phyloP scores from a whole-genome alignment of 1,140 invertebrate species.

The Pygmarrhopalites habei region DNA sequence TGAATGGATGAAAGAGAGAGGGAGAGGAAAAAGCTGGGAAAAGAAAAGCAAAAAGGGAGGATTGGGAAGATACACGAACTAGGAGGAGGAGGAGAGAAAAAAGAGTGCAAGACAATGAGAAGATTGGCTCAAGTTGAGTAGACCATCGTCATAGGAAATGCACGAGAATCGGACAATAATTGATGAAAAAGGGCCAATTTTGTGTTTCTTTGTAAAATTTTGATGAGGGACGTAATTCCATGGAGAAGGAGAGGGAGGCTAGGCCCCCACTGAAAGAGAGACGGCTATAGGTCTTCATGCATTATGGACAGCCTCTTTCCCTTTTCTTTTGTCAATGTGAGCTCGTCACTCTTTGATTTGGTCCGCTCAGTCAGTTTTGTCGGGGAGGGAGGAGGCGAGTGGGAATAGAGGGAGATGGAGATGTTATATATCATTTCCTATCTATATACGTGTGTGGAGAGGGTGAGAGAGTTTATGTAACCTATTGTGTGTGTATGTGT shows the following conservation, averaged over 20 bases:
- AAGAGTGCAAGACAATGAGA: constrained; percentile 16
- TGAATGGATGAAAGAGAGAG: constrained; percentile 1
- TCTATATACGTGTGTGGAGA: no score
- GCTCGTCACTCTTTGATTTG: constrained; percentile 41
- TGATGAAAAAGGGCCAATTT: constrained; percentile 40
- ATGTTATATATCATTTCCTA: no score
- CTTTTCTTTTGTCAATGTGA: constrained; percentile 40
- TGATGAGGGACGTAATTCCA: constrained; percentile 34
- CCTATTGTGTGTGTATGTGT: no score
- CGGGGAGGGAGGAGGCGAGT: background rate
- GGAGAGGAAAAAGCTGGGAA: background rate
- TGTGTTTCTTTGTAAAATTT: constrained; percentile 34
- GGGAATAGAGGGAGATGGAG: background rate
- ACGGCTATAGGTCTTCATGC: constrained; percentile 34
- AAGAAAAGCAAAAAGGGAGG: background rate
- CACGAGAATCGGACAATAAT: constrained; percentile 37
- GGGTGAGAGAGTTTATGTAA: background rate
- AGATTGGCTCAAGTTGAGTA: constrained; percentile 2
- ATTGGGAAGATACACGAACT: constrained; percentile 4
- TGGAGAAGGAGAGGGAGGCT: constrained; percentile 18
- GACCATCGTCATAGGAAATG: constrained; percentile 19
- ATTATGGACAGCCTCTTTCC: constrained; percentile 36
- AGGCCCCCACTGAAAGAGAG: background rate
- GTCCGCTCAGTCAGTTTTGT: constrained; percentile 24
- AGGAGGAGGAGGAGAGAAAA: background rate